A percentile compares a stretch with the other conserved stretches of the same genome.
Evolutionary conservation across 2,888 invertebrate genomes (phyloP).

Genomic region (Crematogaster levior): DNA sequence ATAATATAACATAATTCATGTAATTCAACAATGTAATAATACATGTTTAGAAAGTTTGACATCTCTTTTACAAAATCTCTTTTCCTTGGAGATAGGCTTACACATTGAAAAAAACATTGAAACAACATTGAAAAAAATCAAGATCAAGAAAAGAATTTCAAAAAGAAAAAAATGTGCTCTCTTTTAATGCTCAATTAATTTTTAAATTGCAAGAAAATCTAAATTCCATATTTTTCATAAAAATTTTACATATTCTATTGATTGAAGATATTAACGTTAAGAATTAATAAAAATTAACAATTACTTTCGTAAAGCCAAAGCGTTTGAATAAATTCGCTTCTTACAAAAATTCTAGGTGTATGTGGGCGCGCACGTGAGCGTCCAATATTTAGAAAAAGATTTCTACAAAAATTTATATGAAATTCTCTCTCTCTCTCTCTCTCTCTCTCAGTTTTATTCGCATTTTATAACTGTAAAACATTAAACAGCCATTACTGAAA

Average conservation of each 20-base stretch:
- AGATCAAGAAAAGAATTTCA: background rate
- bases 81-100: background rate
- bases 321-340: background rate
- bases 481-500: conserved; percentile 18
- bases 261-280: background rate
- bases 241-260: background rate
- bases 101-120: background rate
- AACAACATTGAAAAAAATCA: too few relatives aligned
- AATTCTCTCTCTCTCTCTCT: too few relatives aligned
- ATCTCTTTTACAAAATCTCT: background rate
- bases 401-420: too few relatives aligned
- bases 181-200: background rate
- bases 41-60: background rate
- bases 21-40: background rate
- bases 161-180: background rate
- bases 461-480: background rate
- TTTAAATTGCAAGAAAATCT: background rate
- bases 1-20: background rate
- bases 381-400: too few relatives aligned
- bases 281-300: too few relatives aligned
- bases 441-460: background rate
- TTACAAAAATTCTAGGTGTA: background rate
- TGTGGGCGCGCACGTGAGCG: too few relatives aligned
- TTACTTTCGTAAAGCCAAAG: background rate
- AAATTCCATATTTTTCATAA: background rate